Evolutionary conservation across 53 echinoderm and acorn worm species (phyloP), one percentile per base, ranked within the genome.

Genomic region (Echinarachnius parma): DNA sequence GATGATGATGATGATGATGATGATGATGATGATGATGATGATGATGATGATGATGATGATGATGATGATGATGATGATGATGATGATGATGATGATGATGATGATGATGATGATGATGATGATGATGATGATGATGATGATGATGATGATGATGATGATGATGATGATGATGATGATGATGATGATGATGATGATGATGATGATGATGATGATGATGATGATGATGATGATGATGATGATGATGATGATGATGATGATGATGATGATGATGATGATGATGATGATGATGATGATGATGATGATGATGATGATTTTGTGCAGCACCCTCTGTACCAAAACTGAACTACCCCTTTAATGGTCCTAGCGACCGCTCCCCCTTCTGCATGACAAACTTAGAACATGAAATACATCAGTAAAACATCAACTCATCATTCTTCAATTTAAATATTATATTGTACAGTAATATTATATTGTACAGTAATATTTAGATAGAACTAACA

Each of bases 21-120:
- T 52, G 19, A 13, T 52, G 52, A 52, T 16, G 52, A 18, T 52
- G 19, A 13, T 52, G 28, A 52, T 9, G 52, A 19, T 52, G 52
- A 52, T 52, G 52, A 52, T 52, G 52, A 52, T 52, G 52, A 52
- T 52, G 4, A 52, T 52, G 52, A 52, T 13, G 52, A 52, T 13
- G 52, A 52, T 9, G 16, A 52, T 57, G 58, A 16, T 57, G 7
- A 1, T 28, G 30, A 3, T 57, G 2, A 5, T 57, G 58, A 13
- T 57, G 58, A 18, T 52, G 16, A 18, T 52, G 52, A 52, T 9
- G 4, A 52, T 52, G 52, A 3, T 9, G 58, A 28, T 28, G 30
- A 5, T 57, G 30, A 57, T 57, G 58, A 27, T 57, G 58, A 57
- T 57, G 14, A 10, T 5, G 57, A 27, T 26, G 8, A 11, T n/a